These are phyloP conservation scores for Pyralis farinalis DNA, from an alignment of 2,888 invertebrate species.

Conservation along the genomic window DNA sequence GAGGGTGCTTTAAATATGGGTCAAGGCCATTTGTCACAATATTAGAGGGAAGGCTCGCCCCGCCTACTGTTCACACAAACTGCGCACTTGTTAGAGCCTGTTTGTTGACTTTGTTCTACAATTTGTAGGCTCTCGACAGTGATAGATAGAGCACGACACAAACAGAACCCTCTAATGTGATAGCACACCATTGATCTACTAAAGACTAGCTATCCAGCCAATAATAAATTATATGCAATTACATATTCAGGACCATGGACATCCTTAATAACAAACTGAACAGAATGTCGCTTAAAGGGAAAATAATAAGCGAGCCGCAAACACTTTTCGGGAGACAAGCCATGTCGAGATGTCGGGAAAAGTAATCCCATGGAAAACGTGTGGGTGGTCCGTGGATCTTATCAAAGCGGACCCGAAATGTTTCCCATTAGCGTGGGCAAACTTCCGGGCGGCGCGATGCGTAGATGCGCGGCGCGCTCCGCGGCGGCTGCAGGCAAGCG, in stretches of 20 bases:
- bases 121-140: conserved; percentile 24
- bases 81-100: conserved; percentile 39
- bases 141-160: conserved; percentile 7
- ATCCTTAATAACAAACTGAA: too few relatives aligned
- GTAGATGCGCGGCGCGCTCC: conserved; percentile 50
- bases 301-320: neutral
- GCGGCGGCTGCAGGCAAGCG: conserved; percentile 17
- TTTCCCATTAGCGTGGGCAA: conserved; percentile 58
- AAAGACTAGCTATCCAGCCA: too few relatives aligned
- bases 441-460: conserved; percentile 67
- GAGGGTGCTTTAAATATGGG: conserved; percentile 41
- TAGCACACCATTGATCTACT: conserved; percentile 1
- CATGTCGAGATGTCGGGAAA: conserved; percentile 2
- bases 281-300: too few relatives aligned
- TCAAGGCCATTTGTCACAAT: conserved; percentile 48
- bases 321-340: neutral
- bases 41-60: conserved; percentile 37
- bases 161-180: conserved; percentile 4
- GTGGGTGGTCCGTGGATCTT: conserved; percentile 33
- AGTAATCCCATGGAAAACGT: conserved; percentile 20
- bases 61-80: conserved; percentile 28
- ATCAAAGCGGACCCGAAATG: conserved; percentile 47
- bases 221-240: too few relatives aligned
- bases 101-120: conserved; percentile 29
- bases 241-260: too few relatives aligned